These are phyloP conservation scores for Conus betulinus DNA, from an alignment of 1,140 invertebrate species.

Conservation along the genomic window DNA sequence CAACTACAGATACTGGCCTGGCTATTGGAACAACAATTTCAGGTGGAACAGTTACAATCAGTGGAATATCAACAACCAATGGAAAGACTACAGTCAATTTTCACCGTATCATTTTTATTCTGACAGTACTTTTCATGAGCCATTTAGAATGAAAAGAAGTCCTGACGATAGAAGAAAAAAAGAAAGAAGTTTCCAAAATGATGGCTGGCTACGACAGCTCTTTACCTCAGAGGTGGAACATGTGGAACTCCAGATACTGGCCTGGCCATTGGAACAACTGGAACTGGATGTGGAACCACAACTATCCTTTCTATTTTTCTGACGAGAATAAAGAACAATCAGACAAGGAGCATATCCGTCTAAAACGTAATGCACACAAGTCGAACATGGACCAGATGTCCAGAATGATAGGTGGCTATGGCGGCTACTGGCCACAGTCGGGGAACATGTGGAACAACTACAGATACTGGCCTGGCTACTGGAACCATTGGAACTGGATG, in stretches of 20 bases:
- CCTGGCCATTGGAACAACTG: not conserved
- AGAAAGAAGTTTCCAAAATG: not conserved
- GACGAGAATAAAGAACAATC: not conserved
- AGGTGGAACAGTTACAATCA: slow-evolving; percentile 9
- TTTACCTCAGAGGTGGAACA: slow-evolving; percentile 22
- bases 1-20: slow-evolving; percentile 27
- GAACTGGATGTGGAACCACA: not conserved
- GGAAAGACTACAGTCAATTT: not conserved
- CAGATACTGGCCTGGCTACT: slow-evolving; percentile 32
- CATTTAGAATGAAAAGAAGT: not conserved
- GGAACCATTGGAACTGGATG: slow-evolving; percentile 8
- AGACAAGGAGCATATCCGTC: not conserved
- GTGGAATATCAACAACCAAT: not conserved
- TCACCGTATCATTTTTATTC: too few relatives aligned
- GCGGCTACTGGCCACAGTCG: slow-evolving; percentile 11
- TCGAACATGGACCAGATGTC: not conserved
- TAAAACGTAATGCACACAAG: not conserved
- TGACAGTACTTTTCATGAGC: not conserved
- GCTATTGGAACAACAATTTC: slow-evolving; percentile 4
- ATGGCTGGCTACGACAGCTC: slow-evolving; percentile 21
- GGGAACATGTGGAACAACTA: slow-evolving; percentile 15
- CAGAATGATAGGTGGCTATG: slow-evolving; percentile 15
- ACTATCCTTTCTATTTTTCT: not conserved
- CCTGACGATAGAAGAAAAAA: not conserved
- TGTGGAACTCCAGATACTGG: not conserved